These are phyloP conservation scores for Zaprionus tsacasi DNA, from an alignment of 1,140 invertebrate species.

Conservation along the genomic window DNA sequence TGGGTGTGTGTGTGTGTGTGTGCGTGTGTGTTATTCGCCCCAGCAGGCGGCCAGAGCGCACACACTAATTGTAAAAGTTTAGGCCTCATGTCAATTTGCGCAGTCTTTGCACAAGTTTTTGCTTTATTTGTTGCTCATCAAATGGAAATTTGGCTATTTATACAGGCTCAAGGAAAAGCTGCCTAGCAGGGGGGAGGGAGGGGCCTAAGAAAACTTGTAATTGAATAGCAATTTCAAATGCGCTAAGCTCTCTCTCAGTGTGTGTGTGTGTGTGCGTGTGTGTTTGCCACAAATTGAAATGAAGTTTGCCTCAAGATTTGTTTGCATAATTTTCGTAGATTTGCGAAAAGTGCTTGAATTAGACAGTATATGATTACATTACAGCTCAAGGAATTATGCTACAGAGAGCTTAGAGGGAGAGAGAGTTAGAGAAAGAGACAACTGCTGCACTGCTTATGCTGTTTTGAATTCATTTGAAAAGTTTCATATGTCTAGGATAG, in stretches of 20 bases:
- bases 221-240: slow-evolving; percentile 62
- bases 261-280: slow-evolving; percentile 17
- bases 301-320: slow-evolving; percentile 21
- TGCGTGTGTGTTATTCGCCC: slow-evolving; percentile 2
- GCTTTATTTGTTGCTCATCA: slow-evolving; percentile 36
- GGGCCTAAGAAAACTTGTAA: slow-evolving; percentile 62
- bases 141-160: slow-evolving; percentile 60
- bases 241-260: neutral
- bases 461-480: slow-evolving; percentile 7
- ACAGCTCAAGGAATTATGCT: neutral
- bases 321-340: slow-evolving; percentile 49
- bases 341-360: slow-evolving; percentile 34
- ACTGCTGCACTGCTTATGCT: neutral
- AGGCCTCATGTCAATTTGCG: slow-evolving; percentile 49
- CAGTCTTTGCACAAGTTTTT: slow-evolving; percentile 34
- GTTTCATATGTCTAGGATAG: neutral
- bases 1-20: slow-evolving; percentile 4
- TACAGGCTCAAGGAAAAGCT: slow-evolving; percentile 54
- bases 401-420: neutral
- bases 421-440: neutral
- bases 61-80: slow-evolving; percentile 70
- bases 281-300: slow-evolving; percentile 41
- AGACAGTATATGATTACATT: slow-evolving; percentile 14
- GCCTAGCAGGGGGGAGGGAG: too few species aligned
- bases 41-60: neutral